Conservation (phyloP, 35 echinoderm and acorn worm species). For the Apostichopus parvimensis region DNA sequence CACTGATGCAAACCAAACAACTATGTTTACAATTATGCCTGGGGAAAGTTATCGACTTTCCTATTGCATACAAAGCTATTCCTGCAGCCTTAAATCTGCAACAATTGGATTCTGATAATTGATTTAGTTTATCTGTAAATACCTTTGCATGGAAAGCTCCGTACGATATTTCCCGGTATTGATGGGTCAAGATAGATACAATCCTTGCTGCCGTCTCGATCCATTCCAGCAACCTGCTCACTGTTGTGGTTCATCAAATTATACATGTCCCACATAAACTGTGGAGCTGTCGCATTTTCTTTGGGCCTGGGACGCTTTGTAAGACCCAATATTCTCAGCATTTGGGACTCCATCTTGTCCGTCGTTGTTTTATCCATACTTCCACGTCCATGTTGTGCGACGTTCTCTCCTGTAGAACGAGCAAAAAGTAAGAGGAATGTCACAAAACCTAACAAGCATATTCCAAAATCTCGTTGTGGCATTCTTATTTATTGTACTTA, state of each 20-base stretch:
- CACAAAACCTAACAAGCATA: not conserved
- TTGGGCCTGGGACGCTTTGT: slow-evolving; percentile 68
- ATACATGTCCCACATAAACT: slow-evolving; percentile 98
- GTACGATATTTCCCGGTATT: slow-evolving; percentile 83
- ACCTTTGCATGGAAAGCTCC: slow-evolving; percentile 89
- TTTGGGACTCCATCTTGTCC: slow-evolving; percentile 78
- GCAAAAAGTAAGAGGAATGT: not conserved
- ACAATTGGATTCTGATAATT: no score
- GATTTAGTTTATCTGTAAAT: not conserved
- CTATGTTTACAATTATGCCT: no score
- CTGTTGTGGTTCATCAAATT: slow-evolving; percentile 41
- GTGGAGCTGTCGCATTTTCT: slow-evolving; percentile 88
- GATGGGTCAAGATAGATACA: slow-evolving; percentile 65
- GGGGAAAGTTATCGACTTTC: no score
- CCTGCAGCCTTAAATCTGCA: no score
- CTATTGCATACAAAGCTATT: no score
- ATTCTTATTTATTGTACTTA: not conserved
- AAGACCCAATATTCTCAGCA: slow-evolving; percentile 82
- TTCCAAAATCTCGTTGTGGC: not conserved
- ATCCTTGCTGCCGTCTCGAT: slow-evolving; percentile 22
- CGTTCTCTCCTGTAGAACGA: not conserved
- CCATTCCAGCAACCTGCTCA: slow-evolving; percentile 9
- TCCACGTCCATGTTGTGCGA: not conserved
- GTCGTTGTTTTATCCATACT: slow-evolving; percentile 1
- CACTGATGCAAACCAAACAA: no score